Evolutionary conservation across 1,140 invertebrate genomes (phyloP), one percentile per base, ranked within the genome.

Genomic region (Helicoverpa armigera): DNA sequence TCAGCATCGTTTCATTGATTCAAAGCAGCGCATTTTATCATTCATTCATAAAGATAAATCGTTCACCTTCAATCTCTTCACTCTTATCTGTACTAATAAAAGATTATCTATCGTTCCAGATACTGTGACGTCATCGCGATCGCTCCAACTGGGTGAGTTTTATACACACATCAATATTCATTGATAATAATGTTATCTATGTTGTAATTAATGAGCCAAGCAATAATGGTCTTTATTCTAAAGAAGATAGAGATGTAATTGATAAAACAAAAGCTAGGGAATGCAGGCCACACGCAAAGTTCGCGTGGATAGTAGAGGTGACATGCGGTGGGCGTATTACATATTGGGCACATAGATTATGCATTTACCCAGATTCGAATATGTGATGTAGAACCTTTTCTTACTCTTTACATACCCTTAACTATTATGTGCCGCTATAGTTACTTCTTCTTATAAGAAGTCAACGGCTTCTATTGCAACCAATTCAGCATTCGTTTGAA

Each of bases 261-360:
- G 10, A 16, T 12, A 16, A n/a, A 61, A 12, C 7, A 63, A 48
- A 18, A 14, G 5, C 18, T 18, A 3, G 60, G 53, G 29, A 56
- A 77, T 67, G 29, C 50, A 14, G 75, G 75, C 75, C 61, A 77
- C 75, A 77, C 75, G 61, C 75, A 50, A 67, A 54, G 43, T 35
- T 54, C 31, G 75, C 58, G 50, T 63, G 61, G 60, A 43, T 58
- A 54, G 12, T n/a, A 29, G 58, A 76, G 48, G 35, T 77, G 75
- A 67, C 75, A 67, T 18, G 23, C 75, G 61, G 75, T 77, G 75
- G 75, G 75, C 61, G 75, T 54, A 23, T 10, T 54, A 77, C 75
- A 56, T 31, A 29, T 29, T 9, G 50, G 60, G 5, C 7, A 10
- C 75, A 77, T 43, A 77, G 75, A 77, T 43, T 67, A 77, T 53